Evolutionary conservation across 2,113 vertebrate species (phyloP), one percentile per base, ranked within the genome.

Genomic region (Craseonycteris thonglongyai): DNA sequence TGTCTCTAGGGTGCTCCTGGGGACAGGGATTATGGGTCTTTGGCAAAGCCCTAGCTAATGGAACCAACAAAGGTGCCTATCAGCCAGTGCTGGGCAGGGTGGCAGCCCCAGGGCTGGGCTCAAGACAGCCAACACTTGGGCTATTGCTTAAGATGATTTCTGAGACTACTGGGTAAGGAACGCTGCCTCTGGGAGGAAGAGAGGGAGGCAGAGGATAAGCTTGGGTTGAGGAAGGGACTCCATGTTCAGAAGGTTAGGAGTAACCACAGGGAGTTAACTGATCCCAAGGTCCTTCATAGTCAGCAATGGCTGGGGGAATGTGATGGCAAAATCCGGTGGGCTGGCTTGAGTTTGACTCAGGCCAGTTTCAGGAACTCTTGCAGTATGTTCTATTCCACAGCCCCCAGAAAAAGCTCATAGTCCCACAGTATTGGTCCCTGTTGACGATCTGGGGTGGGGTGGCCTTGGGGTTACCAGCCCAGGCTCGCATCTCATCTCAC

Each of bases 381-480:
- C 98, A 99, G 98, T 2, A 98, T 98, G 88, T 99, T 99, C 26
- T 98, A 99, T 94, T 99, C 99, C 98, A 99, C 99, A 0, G 99
- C 99, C 94, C 99, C 99, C 14, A 98, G 98, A 76, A 99, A 99
- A 97, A 99, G 98, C 96, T 99, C 98, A 1, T 99, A 99, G 97
- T 99, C 98, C 99, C 99, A 19, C 99, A 99, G 97, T 99, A 99
- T 42, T 99, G 97, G 97, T 99, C 99, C 8, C 99, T 99, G 0
- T 99, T 99, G 98, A 99, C 99, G 0, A 99, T 99, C 98, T 99
- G 99, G 11, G 99, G 99, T 0, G 99, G 99, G 86, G 98, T 98
- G 3, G 99, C 99, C 16, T 98, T 98, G 68, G 99, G 99, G 97
- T 99, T 99, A 21, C 99, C 99, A 0, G 99, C 98, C 98, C 99